Evolutionary conservation across 92 coral and sea anemone genomes (phyloP).

Genomic region (Ricordea florida): DNA sequence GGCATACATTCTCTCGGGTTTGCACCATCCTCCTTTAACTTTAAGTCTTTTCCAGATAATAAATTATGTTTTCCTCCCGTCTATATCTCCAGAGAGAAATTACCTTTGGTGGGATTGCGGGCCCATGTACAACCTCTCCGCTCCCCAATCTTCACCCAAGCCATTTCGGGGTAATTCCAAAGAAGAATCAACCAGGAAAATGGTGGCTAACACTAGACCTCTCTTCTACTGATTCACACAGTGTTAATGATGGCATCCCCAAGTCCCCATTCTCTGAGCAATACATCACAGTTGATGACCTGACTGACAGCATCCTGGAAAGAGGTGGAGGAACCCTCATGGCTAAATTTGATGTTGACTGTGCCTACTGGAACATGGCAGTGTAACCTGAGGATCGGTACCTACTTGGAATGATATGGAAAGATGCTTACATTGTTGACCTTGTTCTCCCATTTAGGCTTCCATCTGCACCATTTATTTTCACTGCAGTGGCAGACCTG

Average conservation of each 20-base stretch:
- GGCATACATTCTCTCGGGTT: not conserved
- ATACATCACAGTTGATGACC: not conserved
- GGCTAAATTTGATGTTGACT: not conserved
- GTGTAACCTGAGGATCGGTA: no score
- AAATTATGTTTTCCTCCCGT: not conserved
- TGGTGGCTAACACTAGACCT: slow-evolving; percentile 36
- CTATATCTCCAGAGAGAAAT: not conserved
- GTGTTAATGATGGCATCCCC: slow-evolving; percentile 7
- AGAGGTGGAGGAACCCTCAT: not conserved
- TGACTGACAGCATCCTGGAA: not conserved
- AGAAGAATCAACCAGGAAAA: slow-evolving; percentile 18
- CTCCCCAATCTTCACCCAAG: slow-evolving; percentile 8
- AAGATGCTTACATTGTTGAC: no score
- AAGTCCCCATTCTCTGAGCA: not conserved
- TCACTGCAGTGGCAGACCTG: no score
- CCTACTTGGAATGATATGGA: no score
- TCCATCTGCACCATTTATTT: no score
- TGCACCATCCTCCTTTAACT: not conserved
- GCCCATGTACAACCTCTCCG: not conserved
- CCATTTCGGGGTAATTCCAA: no score
- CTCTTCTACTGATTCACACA: slow-evolving; percentile 10
- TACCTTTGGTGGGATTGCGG: not conserved
- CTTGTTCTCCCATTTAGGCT: no score
- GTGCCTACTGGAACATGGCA: not conserved
- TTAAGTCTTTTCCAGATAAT: slow-evolving; percentile 6